These are phyloP conservation scores for Oryctolagus cuniculus DNA, from an alignment of 2,113 vertebrate genomes.

Conservation along the genomic window DNA sequence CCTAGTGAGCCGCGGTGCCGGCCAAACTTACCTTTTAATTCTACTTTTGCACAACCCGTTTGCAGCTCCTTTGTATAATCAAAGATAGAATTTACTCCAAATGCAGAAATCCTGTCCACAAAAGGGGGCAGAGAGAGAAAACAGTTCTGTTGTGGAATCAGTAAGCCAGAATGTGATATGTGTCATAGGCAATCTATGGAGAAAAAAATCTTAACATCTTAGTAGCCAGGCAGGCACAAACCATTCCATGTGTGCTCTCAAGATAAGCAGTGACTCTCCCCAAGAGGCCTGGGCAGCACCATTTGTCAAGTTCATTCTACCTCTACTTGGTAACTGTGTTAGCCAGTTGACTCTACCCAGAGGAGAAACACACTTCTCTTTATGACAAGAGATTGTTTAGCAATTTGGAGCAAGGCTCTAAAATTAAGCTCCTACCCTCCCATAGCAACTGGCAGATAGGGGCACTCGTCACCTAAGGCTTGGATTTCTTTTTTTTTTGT, in stretches of 20 bases:
- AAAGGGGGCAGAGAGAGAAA: neutral
- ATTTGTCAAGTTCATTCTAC: neutral
- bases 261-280: too few relatives aligned
- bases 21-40: neutral
- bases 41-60: neutral
- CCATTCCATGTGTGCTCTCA: neutral
- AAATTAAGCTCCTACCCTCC: neutral
- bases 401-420: neutral
- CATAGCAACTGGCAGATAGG: neutral
- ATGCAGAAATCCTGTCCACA: neutral
- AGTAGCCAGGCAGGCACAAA: neutral
- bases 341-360: neutral
- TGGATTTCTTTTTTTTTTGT: too few relatives aligned
- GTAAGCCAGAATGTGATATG: neutral
- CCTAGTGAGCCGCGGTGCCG: too few relatives aligned
- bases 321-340: neutral
- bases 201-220: neutral
- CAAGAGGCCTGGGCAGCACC: neutral
- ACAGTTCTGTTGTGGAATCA: neutral
- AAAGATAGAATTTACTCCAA: neutral
- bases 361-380: neutral
- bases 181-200: rapidly evolving
- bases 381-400: neutral
- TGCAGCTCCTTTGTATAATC: neutral
- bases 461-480: neutral